phyloP scores from a whole-genome alignment of 2,888 invertebrate species.

The Phengaris arion region DNA sequence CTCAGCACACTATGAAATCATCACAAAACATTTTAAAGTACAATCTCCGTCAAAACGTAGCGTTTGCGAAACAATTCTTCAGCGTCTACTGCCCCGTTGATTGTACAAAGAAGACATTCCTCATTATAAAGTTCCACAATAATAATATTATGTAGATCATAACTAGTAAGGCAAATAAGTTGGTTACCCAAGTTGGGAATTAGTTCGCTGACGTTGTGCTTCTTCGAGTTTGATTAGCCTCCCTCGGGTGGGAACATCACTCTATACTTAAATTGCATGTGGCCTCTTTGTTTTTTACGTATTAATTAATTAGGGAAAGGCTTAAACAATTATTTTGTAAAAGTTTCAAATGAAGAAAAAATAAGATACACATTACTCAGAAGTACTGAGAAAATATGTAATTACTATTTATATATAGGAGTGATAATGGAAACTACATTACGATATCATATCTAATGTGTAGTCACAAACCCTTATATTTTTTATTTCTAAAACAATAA shows the following conservation, averaged over 20 bases:
- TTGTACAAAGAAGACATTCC: constrained; percentile 8
- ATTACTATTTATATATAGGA: no score
- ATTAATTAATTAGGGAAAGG: not conserved
- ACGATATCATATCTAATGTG: no score
- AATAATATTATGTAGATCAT: constrained; percentile 60
- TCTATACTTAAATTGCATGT: constrained; percentile 37
- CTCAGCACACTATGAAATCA: no score
- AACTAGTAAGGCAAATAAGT: constrained; percentile 66
- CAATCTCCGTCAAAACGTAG: not conserved
- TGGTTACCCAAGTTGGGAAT: constrained; percentile 65
- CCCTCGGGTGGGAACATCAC: constrained; percentile 48
- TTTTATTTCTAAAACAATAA: no score
- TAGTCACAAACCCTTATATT: no score
- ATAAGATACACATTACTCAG: no score
- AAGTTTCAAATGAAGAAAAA: no score
- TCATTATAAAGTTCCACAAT: constrained; percentile 33
- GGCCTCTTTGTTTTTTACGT: not conserved
- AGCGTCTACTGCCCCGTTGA: not conserved
- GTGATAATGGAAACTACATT: no score
- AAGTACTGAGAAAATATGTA: no score
- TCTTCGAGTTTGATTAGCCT: constrained; percentile 65
- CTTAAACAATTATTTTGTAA: not conserved
- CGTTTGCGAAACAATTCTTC: not conserved
- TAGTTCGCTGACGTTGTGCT: constrained; percentile 62
- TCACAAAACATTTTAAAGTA: not conserved